These are phyloP conservation scores for Mythimna ferrago DNA, from an alignment of 2,888 invertebrate genomes.

Conservation along the genomic window DNA sequence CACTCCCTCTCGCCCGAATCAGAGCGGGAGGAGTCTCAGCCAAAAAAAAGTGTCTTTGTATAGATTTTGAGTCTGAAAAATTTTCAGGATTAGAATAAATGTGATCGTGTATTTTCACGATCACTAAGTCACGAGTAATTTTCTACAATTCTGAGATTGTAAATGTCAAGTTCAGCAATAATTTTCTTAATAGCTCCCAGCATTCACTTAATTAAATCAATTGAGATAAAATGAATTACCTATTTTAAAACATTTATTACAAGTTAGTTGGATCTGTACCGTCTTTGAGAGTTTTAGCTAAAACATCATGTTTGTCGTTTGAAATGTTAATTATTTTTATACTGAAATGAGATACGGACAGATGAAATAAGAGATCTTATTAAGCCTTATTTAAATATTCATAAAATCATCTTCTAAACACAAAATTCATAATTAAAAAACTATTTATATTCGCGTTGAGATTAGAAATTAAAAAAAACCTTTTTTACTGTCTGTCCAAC, in stretches of 20 bases:
- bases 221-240: not conserved
- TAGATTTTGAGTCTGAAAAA: no score
- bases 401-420: not conserved
- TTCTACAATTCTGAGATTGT: not conserved
- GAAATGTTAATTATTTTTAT: not conserved
- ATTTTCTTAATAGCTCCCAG: not conserved
- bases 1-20: no score
- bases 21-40: no score
- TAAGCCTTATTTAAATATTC: not conserved
- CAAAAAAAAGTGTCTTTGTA: no score
- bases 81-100: not conserved
- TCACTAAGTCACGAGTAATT: not conserved
- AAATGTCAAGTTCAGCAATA: not conserved
- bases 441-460: no score
- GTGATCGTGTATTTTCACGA: not conserved
- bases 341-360: slow-evolving; percentile 31
- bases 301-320: not conserved
- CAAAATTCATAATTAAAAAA: no score
- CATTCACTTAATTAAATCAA: not conserved
- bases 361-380: not conserved
- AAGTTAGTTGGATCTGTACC: not conserved
- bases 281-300: not conserved
- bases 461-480: no score
- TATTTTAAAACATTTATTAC: slow-evolving; percentile 13
- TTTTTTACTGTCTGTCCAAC: no score